phyloP scores from a whole-genome alignment of 2,113 vertebrate genomes.

The Cricetomys ansorgei region DNA sequence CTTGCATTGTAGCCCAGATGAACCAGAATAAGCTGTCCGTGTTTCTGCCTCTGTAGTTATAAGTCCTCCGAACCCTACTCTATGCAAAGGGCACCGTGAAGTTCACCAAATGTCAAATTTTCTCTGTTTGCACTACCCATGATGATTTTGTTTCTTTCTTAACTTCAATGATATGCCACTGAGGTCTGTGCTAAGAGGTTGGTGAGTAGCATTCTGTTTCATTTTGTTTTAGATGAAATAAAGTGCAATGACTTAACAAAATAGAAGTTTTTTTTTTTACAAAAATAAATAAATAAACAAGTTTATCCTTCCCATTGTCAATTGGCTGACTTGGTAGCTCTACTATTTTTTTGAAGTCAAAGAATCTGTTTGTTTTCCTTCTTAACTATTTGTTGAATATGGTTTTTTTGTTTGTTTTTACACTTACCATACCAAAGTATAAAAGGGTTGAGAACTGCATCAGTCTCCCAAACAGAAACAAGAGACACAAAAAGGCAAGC shows the following conservation, averaged over 20 bases:
- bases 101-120: not conserved
- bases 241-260: not conserved
- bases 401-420: not conserved
- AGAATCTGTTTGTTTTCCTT: not conserved
- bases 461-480: not conserved
- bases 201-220: not conserved
- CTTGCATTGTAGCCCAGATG: not conserved
- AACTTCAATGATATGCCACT: not conserved
- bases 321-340: not conserved
- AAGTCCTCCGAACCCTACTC: not conserved
- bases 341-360: not conserved
- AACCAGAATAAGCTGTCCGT: not conserved
- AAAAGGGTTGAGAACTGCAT: not conserved
- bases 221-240: not conserved
- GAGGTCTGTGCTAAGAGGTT: not conserved
- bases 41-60: not conserved
- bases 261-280: not conserved
- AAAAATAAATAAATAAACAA: not conserved
- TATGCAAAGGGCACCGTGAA: not conserved
- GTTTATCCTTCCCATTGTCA: not conserved
- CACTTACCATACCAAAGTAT: not conserved
- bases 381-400: too few relatives aligned
- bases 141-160: not conserved
- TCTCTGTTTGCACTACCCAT: not conserved
- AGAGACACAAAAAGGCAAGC: not conserved